Conservation (phyloP, 2,888 invertebrate species). For the Polyploca ridens region DNA sequence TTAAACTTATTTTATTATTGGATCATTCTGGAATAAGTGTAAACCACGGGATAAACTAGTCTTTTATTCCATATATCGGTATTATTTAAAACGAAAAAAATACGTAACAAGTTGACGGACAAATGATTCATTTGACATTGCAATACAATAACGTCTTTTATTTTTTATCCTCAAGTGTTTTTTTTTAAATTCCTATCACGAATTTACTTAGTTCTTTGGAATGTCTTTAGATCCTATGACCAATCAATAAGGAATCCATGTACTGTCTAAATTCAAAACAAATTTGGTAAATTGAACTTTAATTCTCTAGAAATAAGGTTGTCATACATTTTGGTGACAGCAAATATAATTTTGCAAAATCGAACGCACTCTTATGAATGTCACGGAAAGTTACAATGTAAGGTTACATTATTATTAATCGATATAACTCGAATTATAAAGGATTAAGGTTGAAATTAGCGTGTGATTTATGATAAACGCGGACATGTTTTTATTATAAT, state of each 20-base stretch:
- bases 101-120: too few species aligned
- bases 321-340: background rate
- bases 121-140: background rate
- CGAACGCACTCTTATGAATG: constrained; percentile 5
- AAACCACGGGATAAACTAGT: too few species aligned
- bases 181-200: constrained; percentile 22
- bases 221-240: constrained; percentile 4
- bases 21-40: too few species aligned
- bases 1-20: too few species aligned
- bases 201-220: constrained; percentile 11
- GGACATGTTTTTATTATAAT: too few species aligned
- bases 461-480: background rate
- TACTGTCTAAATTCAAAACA: background rate
- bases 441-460: background rate
- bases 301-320: background rate
- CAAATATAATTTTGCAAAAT: background rate
- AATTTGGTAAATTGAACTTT: background rate
- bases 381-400: constrained; percentile 1
- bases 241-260: background rate
- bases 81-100: too few species aligned
- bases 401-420: background rate
- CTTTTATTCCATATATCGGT: too few species aligned
- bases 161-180: background rate
- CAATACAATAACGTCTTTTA: background rate
- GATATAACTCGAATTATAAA: background rate